phyloP scores from a whole-genome alignment of 2,797 vertebrate species.

The Nyctibius grandis region DNA sequence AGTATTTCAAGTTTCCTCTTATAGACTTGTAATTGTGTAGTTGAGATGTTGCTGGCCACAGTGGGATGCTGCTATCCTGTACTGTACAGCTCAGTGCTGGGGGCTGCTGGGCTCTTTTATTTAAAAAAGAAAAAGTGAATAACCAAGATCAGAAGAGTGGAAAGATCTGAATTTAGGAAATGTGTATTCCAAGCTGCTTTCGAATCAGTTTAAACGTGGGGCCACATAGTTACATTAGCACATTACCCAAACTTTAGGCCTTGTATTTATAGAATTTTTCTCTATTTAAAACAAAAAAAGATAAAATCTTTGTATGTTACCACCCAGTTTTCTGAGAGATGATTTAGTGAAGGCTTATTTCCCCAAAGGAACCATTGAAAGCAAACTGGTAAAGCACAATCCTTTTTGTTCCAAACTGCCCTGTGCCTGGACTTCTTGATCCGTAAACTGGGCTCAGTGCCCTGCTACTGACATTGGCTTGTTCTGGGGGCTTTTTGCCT shows the following conservation, averaged over 20 bases:
- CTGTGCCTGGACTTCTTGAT: not conserved
- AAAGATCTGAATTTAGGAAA: conserved; percentile 31
- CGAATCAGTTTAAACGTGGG: not conserved
- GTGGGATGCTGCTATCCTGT: not conserved
- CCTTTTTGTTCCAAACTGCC: not conserved
- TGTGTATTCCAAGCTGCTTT: conserved; percentile 11
- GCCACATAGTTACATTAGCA: not conserved
- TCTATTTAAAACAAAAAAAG: not conserved
- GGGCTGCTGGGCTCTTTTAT: not conserved
- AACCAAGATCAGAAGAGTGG: not conserved
- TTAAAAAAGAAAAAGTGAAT: not conserved
- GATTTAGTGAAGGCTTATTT: conserved; percentile 19
- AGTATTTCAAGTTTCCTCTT: not conserved
- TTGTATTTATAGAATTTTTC: not conserved
- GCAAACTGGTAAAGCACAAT: not conserved
- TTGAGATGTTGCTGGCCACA: not conserved
- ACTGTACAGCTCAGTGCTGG: not conserved
- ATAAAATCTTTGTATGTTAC: not conserved
- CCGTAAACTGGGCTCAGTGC: not conserved
- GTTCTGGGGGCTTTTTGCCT: not conserved
- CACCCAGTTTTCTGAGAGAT: not conserved
- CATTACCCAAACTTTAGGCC: not conserved
- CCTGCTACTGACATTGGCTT: not conserved
- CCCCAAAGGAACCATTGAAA: not conserved
- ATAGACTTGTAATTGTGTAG: not conserved